A percentile compares a stretch with the other conserved stretches of the same genome.
phyloP scores from a whole-genome alignment of 2,113 vertebrate species.

The Phyllostomus hastatus region DNA sequence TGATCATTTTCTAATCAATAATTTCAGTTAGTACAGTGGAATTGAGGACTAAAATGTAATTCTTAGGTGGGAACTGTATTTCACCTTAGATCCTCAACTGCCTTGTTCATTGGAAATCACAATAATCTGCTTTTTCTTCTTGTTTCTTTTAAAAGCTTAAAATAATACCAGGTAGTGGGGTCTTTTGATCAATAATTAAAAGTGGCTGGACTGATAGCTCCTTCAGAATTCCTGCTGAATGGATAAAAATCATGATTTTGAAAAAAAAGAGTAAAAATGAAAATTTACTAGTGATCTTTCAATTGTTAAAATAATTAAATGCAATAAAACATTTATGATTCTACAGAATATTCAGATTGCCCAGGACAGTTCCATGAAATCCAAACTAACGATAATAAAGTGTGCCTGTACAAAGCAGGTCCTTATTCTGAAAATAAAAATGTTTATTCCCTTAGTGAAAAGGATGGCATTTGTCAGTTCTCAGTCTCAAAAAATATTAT shows the following conservation, averaged over 20 bases:
- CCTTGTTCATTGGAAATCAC: conserved; percentile 48
- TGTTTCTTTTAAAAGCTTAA: conserved; percentile 24
- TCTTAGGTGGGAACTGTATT: conserved; percentile 53
- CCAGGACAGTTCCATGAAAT: conserved; percentile 12
- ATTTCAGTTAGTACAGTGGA: conserved; percentile 52
- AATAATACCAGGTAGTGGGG: neutral
- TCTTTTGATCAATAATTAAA: conserved; percentile 39
- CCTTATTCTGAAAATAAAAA: conserved; percentile 28
- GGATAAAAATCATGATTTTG: neutral
- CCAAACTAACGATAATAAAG: conserved; percentile 12
- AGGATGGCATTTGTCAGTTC: conserved; percentile 38
- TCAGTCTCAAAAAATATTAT: conserved; percentile 7
- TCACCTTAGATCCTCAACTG: conserved; percentile 40
- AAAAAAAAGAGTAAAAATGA: neutral
- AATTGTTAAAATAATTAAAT: conserved; percentile 12
- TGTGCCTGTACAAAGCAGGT: conserved; percentile 37
- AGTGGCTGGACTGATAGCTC: neutral
- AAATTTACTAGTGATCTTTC: neutral
- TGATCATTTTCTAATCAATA: conserved; percentile 66
- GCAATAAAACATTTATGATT: conserved; percentile 2
- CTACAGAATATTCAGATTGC: neutral
- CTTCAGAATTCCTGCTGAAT: neutral
- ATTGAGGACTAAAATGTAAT: neutral
- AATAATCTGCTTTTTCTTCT: conserved; percentile 20
- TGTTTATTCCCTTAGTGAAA: conserved; percentile 33